Evolutionary conservation across 2,888 invertebrate species (phyloP), one percentile per base, ranked within the genome.

Genomic region (Sarcophaga carnaria): DNA sequence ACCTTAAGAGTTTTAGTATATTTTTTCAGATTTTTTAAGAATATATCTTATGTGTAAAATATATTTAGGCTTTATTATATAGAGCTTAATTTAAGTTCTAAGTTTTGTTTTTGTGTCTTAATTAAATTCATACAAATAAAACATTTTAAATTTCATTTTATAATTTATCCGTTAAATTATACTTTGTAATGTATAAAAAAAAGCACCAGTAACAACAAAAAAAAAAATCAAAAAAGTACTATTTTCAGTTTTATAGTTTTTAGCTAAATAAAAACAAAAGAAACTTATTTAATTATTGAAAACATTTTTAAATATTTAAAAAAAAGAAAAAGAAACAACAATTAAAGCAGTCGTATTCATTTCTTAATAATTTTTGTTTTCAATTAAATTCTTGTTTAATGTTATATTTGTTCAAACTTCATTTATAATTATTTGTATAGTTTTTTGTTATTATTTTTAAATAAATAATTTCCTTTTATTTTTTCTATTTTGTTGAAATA

Each of bases 181-280:
- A 82, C 75, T 85, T 85, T 85, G 80, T 80, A 82, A 82, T 74
- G 60, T 85, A 78, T 54, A 70, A 71, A 82, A 82, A 82, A 82
- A 82, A 69, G 83, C 83, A 82, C 85, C 78, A 82, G 25, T 63
- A 71, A 82, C 70, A 82, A 70, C 67, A 37, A 67, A 12, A 66
- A 83, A 83, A 78, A 45, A 72, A 72, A 63, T 69, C 80, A 77
- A 80, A 86, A 54, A 54, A 54, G 54, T 79, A 83, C 79, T 82
- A 81, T 82, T 85, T 85, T 88, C 86, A 87, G 85, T 89, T 88
- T 84, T 85, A 86, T 80, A 88, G 78, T 88, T 88, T 83, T 88
- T 82, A 85, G 83, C 83, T 79, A 84, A 85, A 80, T 14, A 85
- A 80, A 72, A 86, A 79, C 67, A 81, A 75, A 88, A 37, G 4